phyloP scores from a whole-genome alignment of 1,140 invertebrate species.

The Leucophenga varia region DNA sequence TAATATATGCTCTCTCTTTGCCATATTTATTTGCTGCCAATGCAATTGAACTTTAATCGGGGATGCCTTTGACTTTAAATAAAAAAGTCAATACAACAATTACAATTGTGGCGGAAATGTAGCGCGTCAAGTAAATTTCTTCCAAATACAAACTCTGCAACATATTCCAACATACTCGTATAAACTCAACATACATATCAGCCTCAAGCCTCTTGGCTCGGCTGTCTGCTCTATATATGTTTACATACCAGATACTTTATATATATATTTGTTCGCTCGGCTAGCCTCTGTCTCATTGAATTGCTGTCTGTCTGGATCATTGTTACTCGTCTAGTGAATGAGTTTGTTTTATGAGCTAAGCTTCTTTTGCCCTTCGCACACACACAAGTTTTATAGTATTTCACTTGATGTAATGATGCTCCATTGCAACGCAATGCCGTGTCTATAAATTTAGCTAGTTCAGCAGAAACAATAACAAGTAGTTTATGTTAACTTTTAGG shows the following conservation, averaged over 20 bases:
- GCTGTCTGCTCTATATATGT: too few relatives aligned
- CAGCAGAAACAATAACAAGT: constrained; percentile 34
- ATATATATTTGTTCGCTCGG: neutral
- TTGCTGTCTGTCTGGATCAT: constrained; percentile 4
- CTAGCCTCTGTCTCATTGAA: constrained; percentile 47
- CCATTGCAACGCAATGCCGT: constrained; percentile 28
- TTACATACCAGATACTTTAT: too few relatives aligned
- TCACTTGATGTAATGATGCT: constrained; percentile 13
- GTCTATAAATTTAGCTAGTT: constrained; percentile 41
- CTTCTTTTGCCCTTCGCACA: neutral
- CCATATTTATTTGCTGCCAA: constrained; percentile 19
- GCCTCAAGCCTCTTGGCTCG: too few relatives aligned
- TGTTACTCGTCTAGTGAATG: too few relatives aligned
- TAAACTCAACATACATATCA: too few relatives aligned
- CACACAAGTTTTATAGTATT: too few relatives aligned
- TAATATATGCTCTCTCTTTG: too few relatives aligned
- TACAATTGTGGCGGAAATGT: constrained; percentile 1
- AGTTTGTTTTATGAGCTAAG: constrained; percentile 23
- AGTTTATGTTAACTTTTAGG: too few relatives aligned
- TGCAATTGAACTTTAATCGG: constrained; percentile 51
- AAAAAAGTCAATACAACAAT: constrained; percentile 23
- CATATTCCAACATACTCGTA: too few relatives aligned
- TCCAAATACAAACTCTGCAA: too few relatives aligned
- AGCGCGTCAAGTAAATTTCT: too few relatives aligned
- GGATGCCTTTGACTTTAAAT: constrained; percentile 35